phyloP scores from a whole-genome alignment of 1,140 invertebrate species.

The Zelostemma sp. region DNA sequence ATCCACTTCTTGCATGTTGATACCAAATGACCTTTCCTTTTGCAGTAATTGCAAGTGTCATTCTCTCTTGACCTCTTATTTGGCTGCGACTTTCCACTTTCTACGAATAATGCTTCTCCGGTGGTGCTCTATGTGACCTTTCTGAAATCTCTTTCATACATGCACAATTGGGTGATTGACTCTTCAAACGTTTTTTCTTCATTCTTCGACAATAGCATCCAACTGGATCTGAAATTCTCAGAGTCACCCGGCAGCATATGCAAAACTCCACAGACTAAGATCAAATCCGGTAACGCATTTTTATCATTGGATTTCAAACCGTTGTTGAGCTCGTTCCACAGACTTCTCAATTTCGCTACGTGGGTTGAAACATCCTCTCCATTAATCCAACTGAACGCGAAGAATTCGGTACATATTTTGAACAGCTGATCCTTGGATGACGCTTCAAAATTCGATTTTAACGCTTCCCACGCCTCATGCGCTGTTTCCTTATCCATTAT shows the following conservation, averaged over 20 bases:
- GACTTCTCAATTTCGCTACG: slow-evolving; percentile 44
- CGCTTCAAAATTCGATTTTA: slow-evolving; percentile 37
- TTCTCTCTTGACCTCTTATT: slow-evolving; percentile 14
- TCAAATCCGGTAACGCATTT: slow-evolving; percentile 27
- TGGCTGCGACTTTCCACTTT: neutral
- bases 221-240: slow-evolving; percentile 1
- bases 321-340: slow-evolving; percentile 50
- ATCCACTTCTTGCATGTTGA: slow-evolving; percentile 47
- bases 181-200: slow-evolving; percentile 1
- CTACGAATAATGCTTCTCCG: no score
- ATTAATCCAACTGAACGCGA: slow-evolving; percentile 45
- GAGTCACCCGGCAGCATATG: neutral
- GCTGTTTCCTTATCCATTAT: slow-evolving; percentile 44
- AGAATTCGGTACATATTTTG: slow-evolving; percentile 50
- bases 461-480: slow-evolving; percentile 24
- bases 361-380: slow-evolving; percentile 49
- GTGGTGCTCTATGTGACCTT: slow-evolving; percentile 11
- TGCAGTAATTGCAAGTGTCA: slow-evolving; percentile 42
- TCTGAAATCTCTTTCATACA: slow-evolving; percentile 43
- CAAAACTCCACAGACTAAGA: slow-evolving; percentile 29
- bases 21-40: slow-evolving; percentile 44
- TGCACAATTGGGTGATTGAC: neutral
- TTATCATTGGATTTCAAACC: slow-evolving; percentile 28
- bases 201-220: slow-evolving; percentile 10
- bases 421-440: slow-evolving; percentile 46